A percentile compares a stretch with the other conserved stretches of the same genome.
phyloP scores from a whole-genome alignment of 2,888 invertebrate species.

The Plutella xylostella region DNA sequence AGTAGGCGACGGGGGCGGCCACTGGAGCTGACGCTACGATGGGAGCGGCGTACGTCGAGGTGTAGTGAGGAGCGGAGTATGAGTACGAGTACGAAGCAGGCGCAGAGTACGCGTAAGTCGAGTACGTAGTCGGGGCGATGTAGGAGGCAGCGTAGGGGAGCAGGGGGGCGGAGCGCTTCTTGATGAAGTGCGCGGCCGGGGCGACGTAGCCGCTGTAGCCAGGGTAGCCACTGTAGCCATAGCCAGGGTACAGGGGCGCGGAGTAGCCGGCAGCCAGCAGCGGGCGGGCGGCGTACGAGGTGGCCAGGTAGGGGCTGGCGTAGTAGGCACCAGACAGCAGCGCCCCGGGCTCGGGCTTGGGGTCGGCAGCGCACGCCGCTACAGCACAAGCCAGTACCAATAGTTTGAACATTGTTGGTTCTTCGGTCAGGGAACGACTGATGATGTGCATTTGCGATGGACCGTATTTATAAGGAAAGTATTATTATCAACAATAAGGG shows the following conservation, averaged over 20 bases:
- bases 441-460: neutral
- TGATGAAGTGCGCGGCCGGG: constrained; percentile 37
- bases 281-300: neutral
- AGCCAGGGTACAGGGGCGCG: neutral
- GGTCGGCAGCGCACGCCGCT: neutral
- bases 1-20: constrained; percentile 25
- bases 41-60: no score
- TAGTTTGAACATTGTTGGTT: neutral
- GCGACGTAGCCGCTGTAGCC: no score
- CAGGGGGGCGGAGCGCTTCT: constrained; percentile 33
- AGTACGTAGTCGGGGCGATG: constrained; percentile 13
- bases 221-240: constrained; percentile 9
- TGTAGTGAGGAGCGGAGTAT: neutral
- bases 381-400: neutral
- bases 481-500: neutral
- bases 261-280: neutral
- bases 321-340: neutral
- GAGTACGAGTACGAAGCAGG: neutral
- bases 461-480: constrained; percentile 1
- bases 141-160: constrained; percentile 28
- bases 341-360: neutral
- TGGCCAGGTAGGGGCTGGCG: no score
- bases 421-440: no score
- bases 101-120: neutral
- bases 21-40: neutral